Conservation (phyloP, 2,113 vertebrate genomes). For the Probosciger aterrimus region DNA sequence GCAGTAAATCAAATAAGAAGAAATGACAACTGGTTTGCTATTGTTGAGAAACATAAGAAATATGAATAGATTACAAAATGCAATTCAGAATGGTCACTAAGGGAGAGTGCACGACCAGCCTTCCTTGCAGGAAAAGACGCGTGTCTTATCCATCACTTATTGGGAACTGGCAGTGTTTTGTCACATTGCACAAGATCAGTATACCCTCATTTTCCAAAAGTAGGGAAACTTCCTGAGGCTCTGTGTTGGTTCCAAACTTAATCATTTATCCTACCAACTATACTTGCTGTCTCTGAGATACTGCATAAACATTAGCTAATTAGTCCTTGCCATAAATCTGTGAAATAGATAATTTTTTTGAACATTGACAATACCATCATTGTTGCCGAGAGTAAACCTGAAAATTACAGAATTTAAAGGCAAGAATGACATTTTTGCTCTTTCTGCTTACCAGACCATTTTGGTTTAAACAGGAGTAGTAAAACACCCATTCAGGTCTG, state of each 20-base stretch:
- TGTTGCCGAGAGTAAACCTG: not conserved
- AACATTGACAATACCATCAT: not conserved
- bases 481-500: not conserved
- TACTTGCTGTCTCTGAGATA: not conserved
- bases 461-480: not conserved
- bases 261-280: not conserved
- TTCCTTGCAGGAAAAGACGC: not conserved
- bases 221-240: not conserved
- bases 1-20: not conserved
- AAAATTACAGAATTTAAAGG: not conserved
- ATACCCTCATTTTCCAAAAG: not conserved
- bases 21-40: not conserved
- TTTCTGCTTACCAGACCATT: not conserved
- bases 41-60: constrained; percentile 13
- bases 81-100: not conserved
- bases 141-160: not conserved
- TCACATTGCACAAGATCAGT: not conserved
- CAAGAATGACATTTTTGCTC: not conserved
- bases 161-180: not conserved
- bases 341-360: not conserved
- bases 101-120: not conserved
- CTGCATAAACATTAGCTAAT: not conserved
- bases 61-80: constrained; percentile 15
- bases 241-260: not conserved
- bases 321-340: not conserved